Percentiles rank a stretch among this genome's conserved stretches.
Evolutionary conservation across 2,888 invertebrate species (phyloP).

Genomic region (Drosophila paracracens): DNA sequence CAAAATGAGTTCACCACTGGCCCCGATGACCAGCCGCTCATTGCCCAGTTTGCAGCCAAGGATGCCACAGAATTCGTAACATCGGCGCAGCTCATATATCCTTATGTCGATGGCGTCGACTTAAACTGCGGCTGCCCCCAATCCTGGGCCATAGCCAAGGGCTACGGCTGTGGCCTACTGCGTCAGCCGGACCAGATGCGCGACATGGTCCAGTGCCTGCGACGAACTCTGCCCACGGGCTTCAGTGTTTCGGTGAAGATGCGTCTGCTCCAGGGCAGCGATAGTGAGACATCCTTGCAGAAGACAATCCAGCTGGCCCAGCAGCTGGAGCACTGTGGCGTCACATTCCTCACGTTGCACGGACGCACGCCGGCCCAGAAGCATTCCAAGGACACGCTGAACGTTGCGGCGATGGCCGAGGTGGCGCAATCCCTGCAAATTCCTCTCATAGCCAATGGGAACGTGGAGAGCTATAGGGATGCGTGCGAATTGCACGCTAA

Average conservation of each 20-base stretch:
- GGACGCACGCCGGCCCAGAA: conserved; percentile 95
- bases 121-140: conserved; percentile 99
- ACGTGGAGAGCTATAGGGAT: conserved; percentile 90
- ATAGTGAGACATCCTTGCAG: conserved; percentile 78
- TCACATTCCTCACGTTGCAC: conserved; percentile 95
- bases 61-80: conserved; percentile 92
- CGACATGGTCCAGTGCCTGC: conserved; percentile 92
- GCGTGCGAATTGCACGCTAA: conserved; percentile 88
- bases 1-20: conserved; percentile 92
- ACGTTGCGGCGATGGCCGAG: conserved; percentile 89
- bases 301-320: conserved; percentile 92
- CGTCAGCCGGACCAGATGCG: conserved; percentile 93
- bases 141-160: conserved; percentile 96
- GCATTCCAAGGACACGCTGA: conserved; percentile 88
- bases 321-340: conserved; percentile 93
- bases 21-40: conserved; percentile 91
- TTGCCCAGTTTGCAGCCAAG: conserved; percentile 98
- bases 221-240: conserved; percentile 88
- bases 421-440: conserved; percentile 88
- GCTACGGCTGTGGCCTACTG: conserved; percentile 94
- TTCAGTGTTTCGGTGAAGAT: conserved; percentile 97
- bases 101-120: conserved; percentile 96
- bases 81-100: conserved; percentile 93
- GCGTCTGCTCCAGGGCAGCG: conserved; percentile 86
- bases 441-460: conserved; percentile 97